Evolutionary conservation across 2,888 invertebrate genomes (phyloP), one percentile per base, ranked within the genome.

Genomic region (Clunio marinus): DNA sequence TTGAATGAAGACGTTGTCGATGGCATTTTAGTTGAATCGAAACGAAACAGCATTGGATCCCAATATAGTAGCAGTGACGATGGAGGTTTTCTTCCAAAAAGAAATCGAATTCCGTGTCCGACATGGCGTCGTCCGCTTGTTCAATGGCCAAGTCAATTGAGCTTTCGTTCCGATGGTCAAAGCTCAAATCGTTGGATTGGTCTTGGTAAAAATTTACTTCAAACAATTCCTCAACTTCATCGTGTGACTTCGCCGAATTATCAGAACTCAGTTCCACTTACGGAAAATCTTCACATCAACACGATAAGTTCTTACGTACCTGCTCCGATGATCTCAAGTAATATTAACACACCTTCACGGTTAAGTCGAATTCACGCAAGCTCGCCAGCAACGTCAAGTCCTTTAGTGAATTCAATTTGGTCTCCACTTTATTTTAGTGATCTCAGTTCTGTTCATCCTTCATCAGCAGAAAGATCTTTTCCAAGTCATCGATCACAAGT

Each of bases 391-490:
- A 80, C 82, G 70, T 83, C 85, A 73, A 84, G 83, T 70, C 83
- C 83, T 10, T 78, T 81, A 71, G 73, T 82, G 57, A 80, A 83
- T 69, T 83, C 87, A 2, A 88, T 88, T 69, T 88, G 88, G 83
- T 85, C 88, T 17, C 86, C 88, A 68, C 82, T 87, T 70, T 90
- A 91, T 80, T 88, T 90, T 74, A 91, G 89, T 76, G 93, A 93
- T 79, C 83, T 93, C 73, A 93, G 93, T 80, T 92, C 92, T 51
- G 93, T 93, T 70, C 85, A 88, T 59, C 87, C 90, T 55, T 88
- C 89, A 73, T 89, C 90, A 20, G 89, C 85, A 7, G 91, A 88
- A 74, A 84, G 88, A 65, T 91, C 91, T 1, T 86, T 88, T 75
- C 90, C 88, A 17, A 87, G 87, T 51, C 88, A 88, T 7, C 87